phyloP scores from a whole-genome alignment of 2,888 invertebrate genomes.

The Dorcus parallelipipedus region DNA sequence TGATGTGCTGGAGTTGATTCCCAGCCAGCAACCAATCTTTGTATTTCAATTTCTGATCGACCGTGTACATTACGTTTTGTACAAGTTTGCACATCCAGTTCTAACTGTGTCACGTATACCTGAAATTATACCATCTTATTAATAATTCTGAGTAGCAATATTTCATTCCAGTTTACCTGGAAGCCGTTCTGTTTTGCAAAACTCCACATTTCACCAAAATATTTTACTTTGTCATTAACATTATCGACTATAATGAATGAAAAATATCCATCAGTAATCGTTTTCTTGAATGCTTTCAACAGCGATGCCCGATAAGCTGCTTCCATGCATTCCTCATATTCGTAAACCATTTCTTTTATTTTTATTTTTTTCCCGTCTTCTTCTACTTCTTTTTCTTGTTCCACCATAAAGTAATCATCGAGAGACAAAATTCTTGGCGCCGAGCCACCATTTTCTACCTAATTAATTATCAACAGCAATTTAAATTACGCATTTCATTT shows the following conservation, averaged over 20 bases:
- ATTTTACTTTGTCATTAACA: constrained; percentile 75
- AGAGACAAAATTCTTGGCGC: constrained; percentile 90
- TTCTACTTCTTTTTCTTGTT: constrained; percentile 70
- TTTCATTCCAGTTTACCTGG: constrained; percentile 57
- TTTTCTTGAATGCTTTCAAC: constrained; percentile 86
- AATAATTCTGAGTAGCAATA: not conserved
- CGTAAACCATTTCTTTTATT: constrained; percentile 76
- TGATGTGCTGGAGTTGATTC: constrained; percentile 78
- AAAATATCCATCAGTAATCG: constrained; percentile 85
- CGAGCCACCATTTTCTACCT: constrained; percentile 78
- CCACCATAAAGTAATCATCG: constrained; percentile 94
- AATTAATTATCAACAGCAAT: constrained; percentile 15
- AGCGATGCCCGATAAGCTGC: constrained; percentile 76
- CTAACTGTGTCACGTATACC: constrained; percentile 90
- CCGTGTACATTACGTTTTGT: constrained; percentile 82
- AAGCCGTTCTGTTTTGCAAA: constrained; percentile 81
- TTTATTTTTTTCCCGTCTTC: constrained; percentile 69
- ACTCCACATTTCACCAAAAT: constrained; percentile 86
- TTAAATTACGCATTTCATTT: not conserved
- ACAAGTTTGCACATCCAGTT: constrained; percentile 75
- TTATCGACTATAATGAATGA: constrained; percentile 91
- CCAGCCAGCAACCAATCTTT: constrained; percentile 68
- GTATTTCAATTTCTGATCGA: constrained; percentile 73
- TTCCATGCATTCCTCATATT: constrained; percentile 84
- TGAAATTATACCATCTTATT: constrained; percentile 40